Base-by-base conservation (phyloP, 2,113 vertebrate genomes). In the Corythornis madagascariensis region DNA sequence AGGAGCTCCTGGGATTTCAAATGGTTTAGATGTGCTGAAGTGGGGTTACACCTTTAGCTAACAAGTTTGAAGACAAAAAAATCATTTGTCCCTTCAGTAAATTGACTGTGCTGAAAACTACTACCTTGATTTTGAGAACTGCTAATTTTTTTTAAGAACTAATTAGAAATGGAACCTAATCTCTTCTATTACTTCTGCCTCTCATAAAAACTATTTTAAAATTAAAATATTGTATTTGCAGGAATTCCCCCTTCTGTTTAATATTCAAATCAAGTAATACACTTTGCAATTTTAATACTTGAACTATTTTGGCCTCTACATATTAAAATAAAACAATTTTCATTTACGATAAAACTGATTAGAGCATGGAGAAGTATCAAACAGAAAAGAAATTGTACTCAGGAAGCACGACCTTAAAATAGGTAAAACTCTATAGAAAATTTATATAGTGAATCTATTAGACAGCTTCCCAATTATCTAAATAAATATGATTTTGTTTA, bases 401-500 rank as follows among this genome's bases (percentile, higher is more conserved):
- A 53, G 9, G 20, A 72, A 28, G 11, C 24, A 73, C 55, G 29
- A 29, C 22, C 43, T 88, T 86, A 65, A 85, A 20, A n/a, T 53
- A 61, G 29, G 50, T 55, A 78, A 79, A 82, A 69, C 24, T 42
- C 2, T 24, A 76, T 15, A 38, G 25, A 80, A 79, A 73, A 86
- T 61, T 43, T 88, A 72, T 53, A 20, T 40, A 45, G 11, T 64
- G 42, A 82, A 45, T 57, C 78, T 76, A 20, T 52, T 76, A 78
- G 64, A 63, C 89, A 95, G 31, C 47, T 89, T 87, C 71, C 74
- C 84, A 89, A 70, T 91, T 91, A 92, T 10, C 9, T 76, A 91
- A 83, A 89, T 85, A 63, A 92, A 19, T 71, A 59, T 19, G 2
- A 69, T 70, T 80, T 70, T 3, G 2, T 88, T 85, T 71, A 78